phyloP scores from a whole-genome alignment of 1,140 invertebrate genomes.

The Sinonovacula constricta region DNA sequence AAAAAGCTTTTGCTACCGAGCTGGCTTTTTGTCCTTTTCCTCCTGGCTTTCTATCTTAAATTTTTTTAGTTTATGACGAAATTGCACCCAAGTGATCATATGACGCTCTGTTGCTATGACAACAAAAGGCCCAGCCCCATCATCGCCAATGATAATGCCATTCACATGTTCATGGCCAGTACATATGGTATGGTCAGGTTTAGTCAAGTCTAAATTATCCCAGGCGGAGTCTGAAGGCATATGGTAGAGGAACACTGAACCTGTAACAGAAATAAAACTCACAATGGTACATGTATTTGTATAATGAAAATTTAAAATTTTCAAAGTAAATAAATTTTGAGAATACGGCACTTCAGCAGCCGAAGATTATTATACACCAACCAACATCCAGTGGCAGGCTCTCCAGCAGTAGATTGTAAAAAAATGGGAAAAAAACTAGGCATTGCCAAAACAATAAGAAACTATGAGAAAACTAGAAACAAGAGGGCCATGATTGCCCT shows the following conservation, averaged over 20 bases:
- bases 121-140: slow-evolving; percentile 27
- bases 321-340: too few species aligned
- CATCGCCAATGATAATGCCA: slow-evolving; percentile 20
- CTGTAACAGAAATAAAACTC: slow-evolving; percentile 7
- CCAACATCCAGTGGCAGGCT: not conserved
- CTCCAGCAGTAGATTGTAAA: not conserved
- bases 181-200: not conserved
- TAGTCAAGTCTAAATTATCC: slow-evolving; percentile 7
- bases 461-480: too few species aligned
- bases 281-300: not conserved
- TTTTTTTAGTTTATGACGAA: too few species aligned
- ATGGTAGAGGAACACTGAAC: slow-evolving; percentile 16
- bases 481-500: too few species aligned
- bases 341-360: too few species aligned
- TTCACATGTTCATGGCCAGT: slow-evolving; percentile 30
- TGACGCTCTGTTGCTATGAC: slow-evolving; percentile 37
- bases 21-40: too few species aligned
- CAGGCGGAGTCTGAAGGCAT: slow-evolving; percentile 5
- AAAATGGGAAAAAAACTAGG: not conserved
- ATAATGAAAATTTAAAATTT: not conserved
- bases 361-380: too few species aligned
- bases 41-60: too few species aligned
- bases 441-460: too few species aligned
- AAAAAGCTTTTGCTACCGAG: too few species aligned
- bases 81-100: slow-evolving; percentile 22